phyloP scores from a whole-genome alignment of 2,888 invertebrate species.

The Calliphora vomitoria region DNA sequence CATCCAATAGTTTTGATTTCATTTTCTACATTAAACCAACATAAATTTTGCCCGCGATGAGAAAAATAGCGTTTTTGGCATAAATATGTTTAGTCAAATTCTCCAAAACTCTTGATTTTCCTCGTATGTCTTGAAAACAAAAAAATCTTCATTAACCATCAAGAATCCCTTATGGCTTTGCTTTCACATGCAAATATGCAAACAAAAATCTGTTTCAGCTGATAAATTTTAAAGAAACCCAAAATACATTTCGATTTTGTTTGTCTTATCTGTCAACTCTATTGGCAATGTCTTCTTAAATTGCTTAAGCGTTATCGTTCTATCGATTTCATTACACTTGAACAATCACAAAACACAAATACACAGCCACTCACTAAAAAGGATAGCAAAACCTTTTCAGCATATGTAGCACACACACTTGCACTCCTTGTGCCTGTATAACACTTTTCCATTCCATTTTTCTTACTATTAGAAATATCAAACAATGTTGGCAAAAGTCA shows the following conservation, averaged over 20 bases:
- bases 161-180: background rate
- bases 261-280: background rate
- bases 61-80: too few relatives aligned
- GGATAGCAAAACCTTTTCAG: background rate
- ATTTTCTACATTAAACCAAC: too few relatives aligned
- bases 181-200: too few relatives aligned
- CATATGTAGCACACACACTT: background rate
- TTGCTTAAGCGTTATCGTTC: constrained; percentile 27
- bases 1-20: too few relatives aligned
- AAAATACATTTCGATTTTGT: background rate
- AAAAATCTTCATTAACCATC: too few relatives aligned
- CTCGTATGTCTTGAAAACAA: too few relatives aligned
- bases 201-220: background rate
- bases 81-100: too few relatives aligned
- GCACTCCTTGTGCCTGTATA: background rate
- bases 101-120: too few relatives aligned
- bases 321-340: constrained; percentile 34
- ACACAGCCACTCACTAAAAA: constrained; percentile 36
- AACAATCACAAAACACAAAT: constrained; percentile 22
- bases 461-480: background rate
- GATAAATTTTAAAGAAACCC: background rate
- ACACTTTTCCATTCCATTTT: background rate
- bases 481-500: background rate
- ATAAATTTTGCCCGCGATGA: too few relatives aligned
- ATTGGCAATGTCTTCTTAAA: constrained; percentile 36